Evolutionary conservation across 2,888 invertebrate species (phyloP).

Genomic region (Fissipunctia ypsillon): DNA sequence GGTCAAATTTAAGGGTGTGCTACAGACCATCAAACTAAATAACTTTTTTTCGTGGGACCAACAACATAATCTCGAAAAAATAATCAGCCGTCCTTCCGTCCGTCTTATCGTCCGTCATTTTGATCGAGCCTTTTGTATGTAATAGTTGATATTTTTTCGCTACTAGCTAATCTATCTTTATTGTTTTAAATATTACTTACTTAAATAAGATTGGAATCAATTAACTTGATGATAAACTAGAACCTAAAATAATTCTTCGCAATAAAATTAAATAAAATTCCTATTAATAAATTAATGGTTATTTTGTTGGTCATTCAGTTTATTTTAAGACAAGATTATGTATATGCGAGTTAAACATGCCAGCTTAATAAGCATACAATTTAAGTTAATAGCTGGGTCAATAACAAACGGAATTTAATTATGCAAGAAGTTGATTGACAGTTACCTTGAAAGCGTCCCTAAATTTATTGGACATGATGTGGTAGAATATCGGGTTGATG

Average conservation of each 20-base stretch:
- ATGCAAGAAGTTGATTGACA: conserved; percentile 8
- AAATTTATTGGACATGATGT: conserved; percentile 98
- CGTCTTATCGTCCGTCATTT: too few species aligned
- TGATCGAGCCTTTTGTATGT: neutral
- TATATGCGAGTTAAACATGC: neutral
- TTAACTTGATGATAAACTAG: neutral
- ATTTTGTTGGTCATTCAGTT: neutral
- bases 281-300: neutral
- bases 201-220: neutral
- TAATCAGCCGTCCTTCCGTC: neutral
- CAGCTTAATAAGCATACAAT: neutral
- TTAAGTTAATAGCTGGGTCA: neutral
- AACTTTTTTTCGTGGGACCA: neutral
- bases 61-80: neutral
- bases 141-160: neutral
- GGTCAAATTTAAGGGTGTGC: neutral
- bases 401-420: neutral
- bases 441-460: conserved; percentile 97
- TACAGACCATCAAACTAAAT: neutral
- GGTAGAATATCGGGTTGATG: conserved; percentile 97
- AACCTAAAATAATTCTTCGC: neutral
- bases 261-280: neutral
- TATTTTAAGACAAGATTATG: neutral
- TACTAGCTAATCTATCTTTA: neutral
- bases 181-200: neutral